Evolutionary conservation across 2,888 invertebrate genomes (phyloP), one percentile per base, ranked within the genome.

Genomic region (Muschampia plurimacula): DNA sequence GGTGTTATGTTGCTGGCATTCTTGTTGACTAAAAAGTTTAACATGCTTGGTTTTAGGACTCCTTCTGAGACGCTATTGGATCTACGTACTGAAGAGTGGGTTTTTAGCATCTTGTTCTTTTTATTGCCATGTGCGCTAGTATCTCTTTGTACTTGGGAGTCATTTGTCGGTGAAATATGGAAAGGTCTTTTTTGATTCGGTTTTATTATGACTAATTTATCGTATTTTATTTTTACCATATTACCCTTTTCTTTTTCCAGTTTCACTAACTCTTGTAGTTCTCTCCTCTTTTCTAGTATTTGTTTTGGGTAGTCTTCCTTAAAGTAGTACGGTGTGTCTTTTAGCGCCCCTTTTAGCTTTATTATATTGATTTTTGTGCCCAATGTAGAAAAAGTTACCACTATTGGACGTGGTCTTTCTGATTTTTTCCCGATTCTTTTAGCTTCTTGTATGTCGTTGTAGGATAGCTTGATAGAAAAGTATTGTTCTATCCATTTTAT

Each of bases 1-100:
- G 65, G 2, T 49, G 36, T 10, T 65, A 13, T 65, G 13, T 32
- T 52, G 5, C 4, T 41, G 3, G 49, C n/a, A 28, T 28, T 78
- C 67, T 77, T 78, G 10, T 74, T 77, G 2, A 55, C 44, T 66
- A 79, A 2, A 67, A 67, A 79, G 46, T 74, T 80, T 0, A 78
- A 55, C 60, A 79, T 77, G n/a, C 78, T 52, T 32, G 76, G 76
- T 71, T 79, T 78, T 6, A 76, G 0, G 10, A 71, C 65, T 55
- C 74, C 77, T 22, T 78, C 76, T 10, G 74, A 12, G 2, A 77
- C 5, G 2, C 78, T 78, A 44, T 67, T 67, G n/a, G 73, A 69
- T 55, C 75, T 74, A 1, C 4, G 5, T 5, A 64, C 44, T 5
- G 28, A 22, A 22, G 41, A 32, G 15, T 9, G 10, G 6, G 62